phyloP scores from a whole-genome alignment of 2,113 vertebrate species.

The Heptranchias perlo region DNA sequence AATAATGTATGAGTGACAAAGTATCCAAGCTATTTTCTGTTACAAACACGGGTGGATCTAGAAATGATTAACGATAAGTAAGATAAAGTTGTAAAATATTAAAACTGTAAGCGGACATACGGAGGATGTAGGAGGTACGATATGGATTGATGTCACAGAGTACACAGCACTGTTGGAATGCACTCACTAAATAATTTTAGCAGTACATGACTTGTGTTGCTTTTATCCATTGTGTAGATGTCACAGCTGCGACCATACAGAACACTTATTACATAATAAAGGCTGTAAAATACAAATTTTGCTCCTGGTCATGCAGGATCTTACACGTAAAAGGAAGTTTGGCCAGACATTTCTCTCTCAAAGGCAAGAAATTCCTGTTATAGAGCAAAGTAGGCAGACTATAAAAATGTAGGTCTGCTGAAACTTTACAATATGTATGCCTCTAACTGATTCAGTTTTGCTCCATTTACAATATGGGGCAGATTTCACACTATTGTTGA shows the following conservation, averaged over 20 bases:
- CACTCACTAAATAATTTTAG: background rate
- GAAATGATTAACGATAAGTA: conserved; percentile 2
- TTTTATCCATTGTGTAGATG: background rate
- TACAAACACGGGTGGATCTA: background rate
- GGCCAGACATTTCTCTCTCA: background rate
- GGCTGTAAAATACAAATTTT: background rate
- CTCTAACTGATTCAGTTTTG: background rate
- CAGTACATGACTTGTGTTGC: background rate
- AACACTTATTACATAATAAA: background rate
- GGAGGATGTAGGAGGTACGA: background rate
- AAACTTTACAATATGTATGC: background rate
- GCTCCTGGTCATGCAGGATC: background rate
- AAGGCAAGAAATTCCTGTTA: background rate
- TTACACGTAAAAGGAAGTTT: background rate
- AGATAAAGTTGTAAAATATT: background rate
- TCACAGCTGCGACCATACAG: background rate
- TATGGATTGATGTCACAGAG: background rate
- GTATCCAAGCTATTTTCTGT: background rate
- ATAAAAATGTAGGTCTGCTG: background rate
- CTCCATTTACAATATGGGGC: background rate
- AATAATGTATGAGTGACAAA: background rate
- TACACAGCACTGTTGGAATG: background rate
- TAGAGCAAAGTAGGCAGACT: background rate
- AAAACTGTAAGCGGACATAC: background rate
- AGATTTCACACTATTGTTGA: background rate